phyloP scores from a whole-genome alignment of 2,113 vertebrate species.

The Thalassoma bifasciatum region DNA sequence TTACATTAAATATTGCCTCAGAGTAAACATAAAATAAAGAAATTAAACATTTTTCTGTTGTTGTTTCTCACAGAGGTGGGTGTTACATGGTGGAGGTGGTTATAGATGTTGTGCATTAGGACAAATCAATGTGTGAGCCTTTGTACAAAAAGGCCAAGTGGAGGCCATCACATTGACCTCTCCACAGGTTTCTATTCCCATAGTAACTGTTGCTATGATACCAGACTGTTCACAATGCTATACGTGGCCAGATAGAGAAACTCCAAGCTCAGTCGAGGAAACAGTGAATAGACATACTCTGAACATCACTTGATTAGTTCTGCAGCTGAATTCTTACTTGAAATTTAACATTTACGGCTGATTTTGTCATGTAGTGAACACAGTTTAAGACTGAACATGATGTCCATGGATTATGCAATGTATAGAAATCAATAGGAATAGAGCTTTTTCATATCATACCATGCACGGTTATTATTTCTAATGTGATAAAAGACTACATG shows the following conservation, averaged over 20 bases:
- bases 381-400: too few species aligned
- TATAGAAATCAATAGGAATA: too few species aligned
- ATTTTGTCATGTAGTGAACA: not conserved
- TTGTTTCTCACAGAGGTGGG: constrained; percentile 11
- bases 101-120: constrained; percentile 53
- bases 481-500: too few species aligned
- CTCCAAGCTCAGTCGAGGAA: constrained; percentile 32
- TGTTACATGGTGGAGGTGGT: constrained; percentile 19
- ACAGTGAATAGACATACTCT: constrained; percentile 17
- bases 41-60: not conserved
- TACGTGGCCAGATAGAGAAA: constrained; percentile 50
- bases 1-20: not conserved
- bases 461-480: too few species aligned
- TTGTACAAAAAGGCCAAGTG: constrained; percentile 68
- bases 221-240: constrained; percentile 54
- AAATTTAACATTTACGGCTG: not conserved
- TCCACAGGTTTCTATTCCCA: constrained; percentile 70
- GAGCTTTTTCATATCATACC: too few species aligned
- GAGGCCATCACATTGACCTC: constrained; percentile 72
- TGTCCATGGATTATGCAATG: too few species aligned
- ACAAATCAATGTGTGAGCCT: constrained; percentile 61
- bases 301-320: not conserved
- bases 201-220: constrained; percentile 79
- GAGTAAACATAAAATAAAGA: not conserved
- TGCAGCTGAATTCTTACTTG: not conserved